Evolutionary conservation across 2,888 invertebrate species (phyloP).

Genomic region (Eustalomyia histrio): DNA sequence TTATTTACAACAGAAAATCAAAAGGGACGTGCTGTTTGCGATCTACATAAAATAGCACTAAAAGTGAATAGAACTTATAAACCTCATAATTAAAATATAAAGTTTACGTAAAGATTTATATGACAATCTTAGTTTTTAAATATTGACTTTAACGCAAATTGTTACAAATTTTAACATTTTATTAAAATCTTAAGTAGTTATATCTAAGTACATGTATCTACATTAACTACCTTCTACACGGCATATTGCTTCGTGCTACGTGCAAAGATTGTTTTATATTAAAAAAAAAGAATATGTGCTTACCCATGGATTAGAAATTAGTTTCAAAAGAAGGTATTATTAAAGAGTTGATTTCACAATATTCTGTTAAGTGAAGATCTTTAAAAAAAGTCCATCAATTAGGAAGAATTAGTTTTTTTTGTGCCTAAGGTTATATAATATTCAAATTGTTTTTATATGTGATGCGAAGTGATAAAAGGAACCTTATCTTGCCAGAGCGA

Average conservation of each 20-base stretch:
- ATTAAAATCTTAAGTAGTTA: not conserved
- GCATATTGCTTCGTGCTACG: not conserved
- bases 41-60: conserved; percentile 20
- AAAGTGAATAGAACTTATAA: conserved; percentile 46
- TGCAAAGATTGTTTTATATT: not conserved
- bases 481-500: too few relatives aligned
- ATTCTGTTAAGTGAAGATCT: not conserved
- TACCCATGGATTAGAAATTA: conserved; percentile 42
- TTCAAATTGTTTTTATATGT: too few relatives aligned
- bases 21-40: conserved; percentile 28
- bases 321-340: not conserved
- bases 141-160: conserved; percentile 43
- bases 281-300: conserved; percentile 22
- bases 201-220: not conserved
- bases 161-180: conserved; percentile 21
- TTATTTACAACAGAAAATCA: conserved; percentile 28
- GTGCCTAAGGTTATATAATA: too few relatives aligned
- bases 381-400: too few relatives aligned
- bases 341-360: conserved; percentile 22
- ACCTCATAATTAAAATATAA: conserved; percentile 51
- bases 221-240: not conserved
- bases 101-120: conserved; percentile 48
- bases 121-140: conserved; percentile 34
- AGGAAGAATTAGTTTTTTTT: too few relatives aligned
- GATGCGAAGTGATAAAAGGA: too few relatives aligned